A percentile compares a stretch with the other conserved stretches of the same genome.
Evolutionary conservation across 2,113 vertebrate genomes (phyloP).

Genomic region (Stigmatopora nigra): DNA sequence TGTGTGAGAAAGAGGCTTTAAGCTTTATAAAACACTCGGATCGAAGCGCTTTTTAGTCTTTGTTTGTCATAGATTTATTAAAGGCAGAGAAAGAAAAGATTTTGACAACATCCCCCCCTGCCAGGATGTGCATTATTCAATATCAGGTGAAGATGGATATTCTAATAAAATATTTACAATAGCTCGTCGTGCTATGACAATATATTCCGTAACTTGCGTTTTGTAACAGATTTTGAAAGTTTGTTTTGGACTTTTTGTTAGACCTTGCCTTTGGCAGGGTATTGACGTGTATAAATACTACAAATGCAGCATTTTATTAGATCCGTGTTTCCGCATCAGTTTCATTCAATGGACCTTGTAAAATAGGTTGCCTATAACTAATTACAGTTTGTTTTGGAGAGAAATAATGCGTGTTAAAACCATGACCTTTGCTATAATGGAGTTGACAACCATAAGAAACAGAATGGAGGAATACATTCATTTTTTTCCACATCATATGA

Average conservation of each 20-base stretch:
- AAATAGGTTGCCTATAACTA: too few relatives aligned
- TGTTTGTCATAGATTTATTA: constrained; percentile 4
- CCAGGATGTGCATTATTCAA: constrained; percentile 63
- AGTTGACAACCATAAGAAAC: background rate
- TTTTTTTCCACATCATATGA: constrained; percentile 17
- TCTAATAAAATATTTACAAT: constrained; percentile 89
- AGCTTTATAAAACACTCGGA: constrained; percentile 67
- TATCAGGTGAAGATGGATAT: constrained; percentile 83
- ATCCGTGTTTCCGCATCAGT: too few relatives aligned
- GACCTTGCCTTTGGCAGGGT: background rate
- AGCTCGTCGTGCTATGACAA: background rate
- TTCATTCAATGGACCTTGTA: too few relatives aligned
- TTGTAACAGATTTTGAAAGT: background rate
- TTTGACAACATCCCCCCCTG: constrained; percentile 42
- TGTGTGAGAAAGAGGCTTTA: constrained; percentile 58
- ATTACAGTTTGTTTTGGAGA: too few relatives aligned
- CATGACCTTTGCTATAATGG: too few relatives aligned
- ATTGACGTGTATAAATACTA: too few relatives aligned
- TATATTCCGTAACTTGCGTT: background rate
- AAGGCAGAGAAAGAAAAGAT: constrained; percentile 1
- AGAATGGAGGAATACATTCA: constrained; percentile 25
- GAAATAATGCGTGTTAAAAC: too few relatives aligned
- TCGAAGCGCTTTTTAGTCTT: constrained; percentile 36
- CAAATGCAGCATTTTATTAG: too few relatives aligned
- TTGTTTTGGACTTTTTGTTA: background rate